Evolutionary conservation across 2,888 invertebrate species (phyloP), one percentile per base, ranked within the genome.

Genomic region (Subacronicta megacephala): DNA sequence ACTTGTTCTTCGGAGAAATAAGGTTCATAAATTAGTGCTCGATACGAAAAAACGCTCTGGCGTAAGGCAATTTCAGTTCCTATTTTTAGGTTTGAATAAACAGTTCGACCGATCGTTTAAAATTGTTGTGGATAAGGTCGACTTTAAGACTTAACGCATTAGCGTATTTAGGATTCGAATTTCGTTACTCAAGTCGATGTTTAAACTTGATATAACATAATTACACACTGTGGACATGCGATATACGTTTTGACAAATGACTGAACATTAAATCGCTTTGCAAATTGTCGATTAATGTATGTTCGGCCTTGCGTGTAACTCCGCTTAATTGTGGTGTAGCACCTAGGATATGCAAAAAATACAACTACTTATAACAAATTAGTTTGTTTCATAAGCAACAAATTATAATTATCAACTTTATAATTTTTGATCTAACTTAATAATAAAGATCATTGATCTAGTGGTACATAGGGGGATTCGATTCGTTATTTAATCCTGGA

Each of bases 191-290:
- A 47, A 43, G 26, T 16, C 7, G 16, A 15, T 54, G 12, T 37
- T 44, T 52, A 49, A 6, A 41, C 55, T 47, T 57, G 46, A 43
- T 45, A 64, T 73, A 31, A 31, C 31, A 31, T 31, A 75, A 73
- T 73, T 64, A 64, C 61, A 71, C 18, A 62, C 55, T 10, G 18
- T 37, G 7, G 53, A 62, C 36, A 43, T 41, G 49, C 44, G 33
- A 51, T 38, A 65, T 62, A 59, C 45, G 50, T 45, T 76, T 65
- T 74, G 64, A 76, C 67, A 76, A 65, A 67, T 75, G 64, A 68
- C 41, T 60, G 61, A 62, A 64, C 62, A 67, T 73, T 64, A 62
- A 61, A 73, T 57, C 56, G 62, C 45, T 74, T 71, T 63, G 59
- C 71, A 71, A 73, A 63, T 67, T 56, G 45, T 42, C 68, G 56